Percentiles rank a stretch among this genome's conserved stretches.
These are phyloP conservation scores for Synergus gifuensis DNA, from an alignment of 2,888 invertebrate genomes.

Conservation along the genomic window DNA sequence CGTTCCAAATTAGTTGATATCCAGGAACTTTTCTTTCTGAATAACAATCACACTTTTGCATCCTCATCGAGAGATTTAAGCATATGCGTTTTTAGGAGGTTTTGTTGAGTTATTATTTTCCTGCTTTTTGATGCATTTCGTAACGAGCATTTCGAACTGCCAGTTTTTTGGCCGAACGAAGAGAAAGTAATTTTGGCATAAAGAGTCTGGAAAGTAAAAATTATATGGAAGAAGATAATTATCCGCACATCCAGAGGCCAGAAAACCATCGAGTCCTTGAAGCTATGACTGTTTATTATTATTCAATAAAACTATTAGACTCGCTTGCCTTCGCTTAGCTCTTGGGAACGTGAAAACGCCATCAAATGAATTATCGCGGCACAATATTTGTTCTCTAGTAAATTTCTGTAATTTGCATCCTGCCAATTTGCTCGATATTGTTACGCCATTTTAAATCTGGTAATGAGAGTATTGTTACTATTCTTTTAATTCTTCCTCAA, in stretches of 20 bases:
- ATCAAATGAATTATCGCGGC: constrained; percentile 15
- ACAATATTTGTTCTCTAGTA: constrained; percentile 46
- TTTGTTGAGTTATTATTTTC: neutral
- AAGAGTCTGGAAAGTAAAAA: constrained; percentile 9
- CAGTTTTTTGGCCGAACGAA: neutral
- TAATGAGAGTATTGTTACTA: constrained; percentile 16
- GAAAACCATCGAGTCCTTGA: constrained; percentile 23
- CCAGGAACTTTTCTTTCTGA: no score
- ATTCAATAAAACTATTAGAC: constrained; percentile 10
- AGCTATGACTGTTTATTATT: constrained; percentile 16
- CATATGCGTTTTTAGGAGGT: neutral
- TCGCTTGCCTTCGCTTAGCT: constrained; percentile 20
- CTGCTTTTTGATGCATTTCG: neutral
- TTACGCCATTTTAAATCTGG: constrained; percentile 3
- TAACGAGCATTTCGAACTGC: neutral
- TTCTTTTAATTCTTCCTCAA: neutral
- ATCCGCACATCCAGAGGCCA: neutral
- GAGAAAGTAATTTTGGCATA: constrained; percentile 30
- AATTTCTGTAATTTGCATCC: constrained; percentile 47
- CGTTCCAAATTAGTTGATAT: no score
- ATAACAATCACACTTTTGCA: no score
- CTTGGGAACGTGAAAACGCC: neutral
- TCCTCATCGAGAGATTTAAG: neutral
- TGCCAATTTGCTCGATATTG: constrained; percentile 14
- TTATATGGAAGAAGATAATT: constrained; percentile 19